A percentile compares a stretch with the other conserved stretches of the same genome.
These are phyloP conservation scores for Neodontobutis hainanensis DNA, from an alignment of 2,113 vertebrate genomes.

Conservation along the genomic window DNA sequence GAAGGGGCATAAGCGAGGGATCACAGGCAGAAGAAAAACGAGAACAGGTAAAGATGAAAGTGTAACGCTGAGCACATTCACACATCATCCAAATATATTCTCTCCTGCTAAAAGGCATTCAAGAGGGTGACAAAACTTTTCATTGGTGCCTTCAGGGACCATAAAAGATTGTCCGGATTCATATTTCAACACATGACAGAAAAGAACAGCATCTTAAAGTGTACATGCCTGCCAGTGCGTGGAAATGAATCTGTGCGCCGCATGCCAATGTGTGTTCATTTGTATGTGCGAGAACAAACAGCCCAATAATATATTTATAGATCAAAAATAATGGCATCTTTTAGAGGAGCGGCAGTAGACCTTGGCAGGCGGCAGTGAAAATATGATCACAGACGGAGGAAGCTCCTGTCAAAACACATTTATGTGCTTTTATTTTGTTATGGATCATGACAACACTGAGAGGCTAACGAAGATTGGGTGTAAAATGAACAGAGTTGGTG, in stretches of 20 bases:
- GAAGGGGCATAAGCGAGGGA: constrained; percentile 33
- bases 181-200: constrained; percentile 31
- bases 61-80: constrained; percentile 33
- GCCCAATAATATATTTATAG: constrained; percentile 61
- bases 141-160: constrained; percentile 37
- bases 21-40: constrained; percentile 34
- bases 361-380: constrained; percentile 48
- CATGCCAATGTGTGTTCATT: constrained; percentile 27
- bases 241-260: constrained; percentile 15
- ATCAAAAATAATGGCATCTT: constrained; percentile 56
- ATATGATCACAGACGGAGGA: constrained; percentile 54
- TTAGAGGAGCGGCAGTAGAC: constrained; percentile 45
- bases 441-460: constrained; percentile 12
- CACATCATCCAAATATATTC: constrained; percentile 26
- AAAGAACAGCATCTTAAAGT: constrained; percentile 16
- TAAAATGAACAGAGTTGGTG: constrained; percentile 1
- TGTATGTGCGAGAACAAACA: constrained; percentile 39
- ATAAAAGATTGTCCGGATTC: constrained; percentile 29
- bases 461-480: constrained; percentile 31
- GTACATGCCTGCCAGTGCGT: constrained; percentile 5
- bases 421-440: constrained; percentile 14
- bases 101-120: constrained; percentile 42
- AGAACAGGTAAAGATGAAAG: constrained; percentile 63
- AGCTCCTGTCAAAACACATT: constrained; percentile 30
- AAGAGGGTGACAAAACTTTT: constrained; percentile 52